These are phyloP conservation scores for Oceanodroma tethys DNA, from an alignment of 2,113 vertebrate species.

Conservation along the genomic window DNA sequence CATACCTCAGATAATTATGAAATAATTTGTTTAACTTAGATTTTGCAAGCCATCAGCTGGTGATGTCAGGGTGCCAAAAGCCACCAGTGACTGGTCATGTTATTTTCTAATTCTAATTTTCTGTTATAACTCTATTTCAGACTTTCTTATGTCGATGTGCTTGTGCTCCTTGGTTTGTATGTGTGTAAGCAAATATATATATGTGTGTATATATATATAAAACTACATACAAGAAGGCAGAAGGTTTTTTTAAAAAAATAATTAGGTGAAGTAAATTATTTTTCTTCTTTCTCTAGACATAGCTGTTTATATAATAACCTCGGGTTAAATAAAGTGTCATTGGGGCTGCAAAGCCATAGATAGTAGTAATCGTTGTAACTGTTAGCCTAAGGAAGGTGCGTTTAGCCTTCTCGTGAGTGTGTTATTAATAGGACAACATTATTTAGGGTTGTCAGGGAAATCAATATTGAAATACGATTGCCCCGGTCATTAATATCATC, in stretches of 20 bases:
- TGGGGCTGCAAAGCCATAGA: not conserved
- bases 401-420: not conserved
- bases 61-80: not conserved
- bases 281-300: not conserved
- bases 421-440: slow-evolving; percentile 39
- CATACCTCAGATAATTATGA: not conserved
- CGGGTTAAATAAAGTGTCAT: slow-evolving; percentile 8
- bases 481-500: not conserved
- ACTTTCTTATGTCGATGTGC: accelerated
- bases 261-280: not conserved
- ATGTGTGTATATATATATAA: not conserved
- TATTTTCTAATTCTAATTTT: not conserved
- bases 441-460: slow-evolving; percentile 46
- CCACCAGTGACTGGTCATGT: not conserved
- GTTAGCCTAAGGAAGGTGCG: slow-evolving; percentile 3
- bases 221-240: not conserved
- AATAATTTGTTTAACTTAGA: not conserved
- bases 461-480: slow-evolving; percentile 38
- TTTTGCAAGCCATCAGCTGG: not conserved
- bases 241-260: not conserved
- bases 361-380: not conserved
- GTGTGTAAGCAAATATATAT: not conserved
- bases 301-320: not conserved
- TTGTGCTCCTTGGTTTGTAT: not conserved
- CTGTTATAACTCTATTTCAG: not conserved